Base-by-base conservation (phyloP, 2,888 invertebrate species). In the Lumbricus terrestris region DNA sequence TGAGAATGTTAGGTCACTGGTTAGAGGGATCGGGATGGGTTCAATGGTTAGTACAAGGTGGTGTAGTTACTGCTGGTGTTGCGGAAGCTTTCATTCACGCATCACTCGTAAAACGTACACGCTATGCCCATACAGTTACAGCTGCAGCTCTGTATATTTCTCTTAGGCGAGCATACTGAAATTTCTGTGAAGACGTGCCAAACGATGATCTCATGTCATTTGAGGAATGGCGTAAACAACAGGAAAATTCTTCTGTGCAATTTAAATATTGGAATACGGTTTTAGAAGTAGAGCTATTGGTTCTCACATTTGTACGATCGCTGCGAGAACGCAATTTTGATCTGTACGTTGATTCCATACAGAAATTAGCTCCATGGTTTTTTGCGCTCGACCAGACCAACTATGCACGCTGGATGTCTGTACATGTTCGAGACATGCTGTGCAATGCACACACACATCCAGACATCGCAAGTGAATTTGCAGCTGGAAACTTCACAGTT, bases 401-500 rank as follows among this genome's bases (percentile, higher is more conserved):
- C 40, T 40, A 40, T 40, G 40, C 40, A 15, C 82, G 82, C 8
- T 33, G 82, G 82, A n/a, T 82, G 29, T 29, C 82, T n/a, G 33
- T n/a, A 82, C n/a, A 82, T 82, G 82, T 82, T 82, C 82, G 82
- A 33, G 88, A 88, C 88, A 88, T 88, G 88, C 16, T 88, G 16
- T 20, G 11, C 13, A 13, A 35, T n/a, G n/a, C 6, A 37, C 11
- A 88, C n/a, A 88, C 20, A 37, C 88, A 88, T 88, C 88, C 88
- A 34, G 18, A 37, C 40, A 40, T 88, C 23, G 23, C 23, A 29
- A 34, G 40, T n/a, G 37, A 88, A 18, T 88, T 88, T 40, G 37
- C n/a, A 15, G 33, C 88, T n/a, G 88, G 88, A 29, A 33, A 33
- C 37, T 88, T 88, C 38, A 38, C n/a, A n/a, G 88, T 88, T 13